Percentiles rank a stretch among this genome's conserved stretches.
phyloP scores from a whole-genome alignment of 2,113 vertebrate species.

The Antennarius striatus region DNA sequence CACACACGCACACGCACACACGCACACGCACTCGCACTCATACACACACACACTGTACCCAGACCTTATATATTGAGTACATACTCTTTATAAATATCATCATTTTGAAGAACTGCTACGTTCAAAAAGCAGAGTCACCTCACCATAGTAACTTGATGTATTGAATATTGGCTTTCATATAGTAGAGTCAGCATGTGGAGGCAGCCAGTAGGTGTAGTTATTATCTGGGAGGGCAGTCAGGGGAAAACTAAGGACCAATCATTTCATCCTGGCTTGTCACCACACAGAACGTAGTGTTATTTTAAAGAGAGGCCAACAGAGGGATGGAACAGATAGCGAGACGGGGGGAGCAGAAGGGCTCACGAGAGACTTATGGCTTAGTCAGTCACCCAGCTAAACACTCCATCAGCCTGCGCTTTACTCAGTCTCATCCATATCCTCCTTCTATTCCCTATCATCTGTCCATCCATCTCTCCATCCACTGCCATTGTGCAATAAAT shows the following conservation, averaged over 20 bases:
- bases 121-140: conserved; percentile 11
- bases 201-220: conserved; percentile 58
- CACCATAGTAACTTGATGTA: conserved; percentile 33
- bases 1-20: no score
- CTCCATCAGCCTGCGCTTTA: conserved; percentile 75
- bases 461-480: conserved; percentile 61
- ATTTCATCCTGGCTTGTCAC: conserved; percentile 74
- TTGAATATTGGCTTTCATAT: conserved; percentile 49
- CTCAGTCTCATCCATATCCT: conserved; percentile 67
- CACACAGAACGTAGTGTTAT: conserved; percentile 61
- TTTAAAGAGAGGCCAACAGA: conserved; percentile 50
- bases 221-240: conserved; percentile 60
- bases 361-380: conserved; percentile 77
- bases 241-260: conserved; percentile 75
- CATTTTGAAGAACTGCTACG: no score
- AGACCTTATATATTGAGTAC: no score
- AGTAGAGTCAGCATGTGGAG: conserved; percentile 33
- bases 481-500: conserved; percentile 53
- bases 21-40: no score
- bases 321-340: conserved; percentile 34
- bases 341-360: conserved; percentile 49
- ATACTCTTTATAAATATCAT: no score
- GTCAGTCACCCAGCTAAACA: conserved; percentile 77
- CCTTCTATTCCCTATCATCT: conserved; percentile 72
- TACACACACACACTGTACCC: no score